Percentiles rank a stretch among this genome's conserved stretches.
Conservation (phyloP, 1,140 invertebrate species). For the Bilobella aurantiaca region DNA sequence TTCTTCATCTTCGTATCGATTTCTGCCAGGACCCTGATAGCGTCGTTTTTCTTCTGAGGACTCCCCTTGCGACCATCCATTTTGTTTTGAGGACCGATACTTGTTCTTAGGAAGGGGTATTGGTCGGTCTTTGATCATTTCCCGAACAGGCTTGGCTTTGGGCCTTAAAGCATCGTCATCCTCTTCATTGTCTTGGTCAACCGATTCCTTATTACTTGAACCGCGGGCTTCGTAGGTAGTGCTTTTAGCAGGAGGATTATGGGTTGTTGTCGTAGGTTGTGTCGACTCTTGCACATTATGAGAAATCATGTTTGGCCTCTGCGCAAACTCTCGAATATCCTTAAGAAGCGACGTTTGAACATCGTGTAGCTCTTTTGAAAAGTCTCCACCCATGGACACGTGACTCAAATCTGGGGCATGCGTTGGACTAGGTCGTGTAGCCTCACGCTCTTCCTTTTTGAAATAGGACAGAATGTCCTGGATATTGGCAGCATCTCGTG, state of each 20-base stretch:
- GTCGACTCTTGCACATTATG: neutral
- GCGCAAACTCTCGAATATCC: slow-evolving; percentile 34
- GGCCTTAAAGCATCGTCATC: slow-evolving; percentile 23
- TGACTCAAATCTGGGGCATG: neutral
- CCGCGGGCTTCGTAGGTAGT: neutral
- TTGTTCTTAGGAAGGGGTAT: neutral
- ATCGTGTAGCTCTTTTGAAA: slow-evolving; percentile 31
- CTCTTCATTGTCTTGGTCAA: slow-evolving; percentile 3
- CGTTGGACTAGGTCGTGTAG: neutral
- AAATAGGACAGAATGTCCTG: slow-evolving; percentile 34
- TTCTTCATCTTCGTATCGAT: slow-evolving; percentile 1
- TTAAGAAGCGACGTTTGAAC: slow-evolving; percentile 30
- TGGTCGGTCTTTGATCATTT: slow-evolving; percentile 21
- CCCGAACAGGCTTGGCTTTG: slow-evolving; percentile 30
- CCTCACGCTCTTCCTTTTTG: slow-evolving; percentile 16
- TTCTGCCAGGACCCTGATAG: no score
- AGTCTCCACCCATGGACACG: neutral
- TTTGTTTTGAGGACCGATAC: neutral
- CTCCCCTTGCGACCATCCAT: neutral
- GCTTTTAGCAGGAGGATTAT: neutral
- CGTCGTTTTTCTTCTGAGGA: neutral
- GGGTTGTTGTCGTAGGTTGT: neutral
- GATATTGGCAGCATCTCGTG: slow-evolving; percentile 33
- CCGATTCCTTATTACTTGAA: neutral
- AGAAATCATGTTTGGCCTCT: slow-evolving; percentile 17